These are phyloP conservation scores for Exocentrus adspersus DNA, from an alignment of 2,888 invertebrate genomes.

Conservation along the genomic window DNA sequence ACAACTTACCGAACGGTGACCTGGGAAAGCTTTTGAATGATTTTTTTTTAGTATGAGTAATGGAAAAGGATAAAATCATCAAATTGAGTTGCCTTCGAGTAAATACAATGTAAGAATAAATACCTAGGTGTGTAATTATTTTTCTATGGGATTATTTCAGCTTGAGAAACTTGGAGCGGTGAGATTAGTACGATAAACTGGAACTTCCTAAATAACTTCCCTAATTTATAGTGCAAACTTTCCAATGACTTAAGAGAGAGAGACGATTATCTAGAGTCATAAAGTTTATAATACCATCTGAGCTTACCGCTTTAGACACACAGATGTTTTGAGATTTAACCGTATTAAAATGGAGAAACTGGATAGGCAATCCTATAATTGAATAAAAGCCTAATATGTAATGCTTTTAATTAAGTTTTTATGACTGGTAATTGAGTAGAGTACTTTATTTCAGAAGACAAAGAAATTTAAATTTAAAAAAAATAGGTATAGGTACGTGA, in stretches of 20 bases:
- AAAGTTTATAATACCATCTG: conserved; percentile 3
- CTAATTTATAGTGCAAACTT: conserved; percentile 13
- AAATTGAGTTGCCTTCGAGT: too few species aligned
- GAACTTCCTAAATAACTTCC: conserved; percentile 10
- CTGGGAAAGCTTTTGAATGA: too few species aligned
- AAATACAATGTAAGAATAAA: too few species aligned
- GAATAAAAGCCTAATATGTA: too few species aligned
- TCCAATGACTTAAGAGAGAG: neutral
- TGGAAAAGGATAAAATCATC: too few species aligned
- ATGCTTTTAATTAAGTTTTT: too few species aligned
- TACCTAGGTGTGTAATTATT: neutral
- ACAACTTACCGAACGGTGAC: neutral
- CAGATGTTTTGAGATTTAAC: neutral
- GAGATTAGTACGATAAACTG: neutral
- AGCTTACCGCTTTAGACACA: neutral
- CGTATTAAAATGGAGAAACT: neutral
- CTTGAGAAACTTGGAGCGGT: neutral
- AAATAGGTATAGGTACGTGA: too few species aligned
- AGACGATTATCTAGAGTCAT: conserved; percentile 7
- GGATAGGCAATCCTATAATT: too few species aligned
- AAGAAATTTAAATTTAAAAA: too few species aligned
- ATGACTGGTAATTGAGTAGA: too few species aligned
- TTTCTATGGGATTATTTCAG: conserved; percentile 1
- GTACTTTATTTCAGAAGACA: too few species aligned
- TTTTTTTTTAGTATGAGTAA: too few species aligned